Evolutionary conservation across 2,113 vertebrate species (phyloP).

Genomic region (Leucosticte australis): DNA sequence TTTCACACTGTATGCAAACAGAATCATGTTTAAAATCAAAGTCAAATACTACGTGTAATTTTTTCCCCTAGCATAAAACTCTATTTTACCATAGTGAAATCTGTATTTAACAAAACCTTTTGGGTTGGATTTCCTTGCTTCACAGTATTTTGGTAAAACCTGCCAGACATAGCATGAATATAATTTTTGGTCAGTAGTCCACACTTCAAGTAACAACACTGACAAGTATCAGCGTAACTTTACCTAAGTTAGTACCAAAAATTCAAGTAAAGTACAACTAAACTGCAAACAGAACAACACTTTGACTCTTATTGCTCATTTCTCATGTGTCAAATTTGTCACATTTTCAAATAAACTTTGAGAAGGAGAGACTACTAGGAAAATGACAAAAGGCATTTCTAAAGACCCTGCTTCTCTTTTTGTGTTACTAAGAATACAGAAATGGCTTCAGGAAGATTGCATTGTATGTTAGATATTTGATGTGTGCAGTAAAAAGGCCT

Average conservation of each 20-base stretch:
- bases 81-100: neutral
- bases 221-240: neutral
- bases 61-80: neutral
- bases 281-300: neutral
- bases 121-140: neutral
- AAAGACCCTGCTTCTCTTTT: neutral
- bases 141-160: neutral
- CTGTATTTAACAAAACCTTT: neutral
- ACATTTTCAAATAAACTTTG: neutral
- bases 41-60: neutral
- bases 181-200: neutral
- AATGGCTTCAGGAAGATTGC: neutral
- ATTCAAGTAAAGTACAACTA: neutral
- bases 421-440: neutral
- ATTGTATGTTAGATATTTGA: conserved; percentile 14
- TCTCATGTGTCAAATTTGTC: neutral
- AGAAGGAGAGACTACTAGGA: neutral
- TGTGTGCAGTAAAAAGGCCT: neutral
- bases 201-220: neutral
- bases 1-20: neutral
- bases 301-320: neutral
- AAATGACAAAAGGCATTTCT: conserved; percentile 26
- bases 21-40: neutral
- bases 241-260: neutral
- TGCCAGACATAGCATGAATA: neutral